Percentiles rank a stretch among this genome's conserved stretches.
Evolutionary conservation across 2,888 invertebrate genomes (phyloP).

Genomic region (Cacoxenus indagator): DNA sequence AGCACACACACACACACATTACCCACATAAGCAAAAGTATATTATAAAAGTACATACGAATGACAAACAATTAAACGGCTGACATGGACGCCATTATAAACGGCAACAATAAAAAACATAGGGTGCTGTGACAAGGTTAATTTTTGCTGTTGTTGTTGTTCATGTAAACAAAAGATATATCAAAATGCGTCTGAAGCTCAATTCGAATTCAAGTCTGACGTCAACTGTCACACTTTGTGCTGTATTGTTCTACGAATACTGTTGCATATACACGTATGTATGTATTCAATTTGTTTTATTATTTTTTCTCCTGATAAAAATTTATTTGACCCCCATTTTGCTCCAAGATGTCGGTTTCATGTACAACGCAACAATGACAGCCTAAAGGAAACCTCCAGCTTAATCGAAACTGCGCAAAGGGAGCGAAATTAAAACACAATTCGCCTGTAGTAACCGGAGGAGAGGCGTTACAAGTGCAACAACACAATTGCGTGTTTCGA

Average conservation of each 20-base stretch:
- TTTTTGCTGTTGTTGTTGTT: slow-evolving; percentile 41
- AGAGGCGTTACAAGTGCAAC: slow-evolving; percentile 27
- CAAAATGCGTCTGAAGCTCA: neutral
- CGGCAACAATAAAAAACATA: slow-evolving; percentile 22
- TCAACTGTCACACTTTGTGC: slow-evolving; percentile 22
- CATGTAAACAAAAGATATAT: slow-evolving; percentile 17
- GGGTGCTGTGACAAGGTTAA: slow-evolving; percentile 47
- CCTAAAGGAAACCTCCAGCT: too few species aligned
- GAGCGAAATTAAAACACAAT: slow-evolving; percentile 43
- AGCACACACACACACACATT: slow-evolving; percentile 15
- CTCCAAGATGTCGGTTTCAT: too few species aligned
- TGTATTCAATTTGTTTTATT: too few species aligned
- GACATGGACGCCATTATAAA: slow-evolving; percentile 42
- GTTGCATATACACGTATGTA: neutral
- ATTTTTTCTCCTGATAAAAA: slow-evolving; percentile 19
- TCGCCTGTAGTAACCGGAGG: too few species aligned
- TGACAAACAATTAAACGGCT: slow-evolving; percentile 39
- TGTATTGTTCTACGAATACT: slow-evolving; percentile 22
- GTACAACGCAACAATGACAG: too few species aligned
- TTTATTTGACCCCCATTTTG: slow-evolving; percentile 56
- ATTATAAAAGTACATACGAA: slow-evolving; percentile 23
- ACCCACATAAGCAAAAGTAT: slow-evolving; percentile 30
- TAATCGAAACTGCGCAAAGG: neutral
- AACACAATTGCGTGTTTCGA: slow-evolving; percentile 38
- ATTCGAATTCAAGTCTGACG: slow-evolving; percentile 9